phyloP scores from a whole-genome alignment of 2,888 invertebrate species.

The Antitype chi region DNA sequence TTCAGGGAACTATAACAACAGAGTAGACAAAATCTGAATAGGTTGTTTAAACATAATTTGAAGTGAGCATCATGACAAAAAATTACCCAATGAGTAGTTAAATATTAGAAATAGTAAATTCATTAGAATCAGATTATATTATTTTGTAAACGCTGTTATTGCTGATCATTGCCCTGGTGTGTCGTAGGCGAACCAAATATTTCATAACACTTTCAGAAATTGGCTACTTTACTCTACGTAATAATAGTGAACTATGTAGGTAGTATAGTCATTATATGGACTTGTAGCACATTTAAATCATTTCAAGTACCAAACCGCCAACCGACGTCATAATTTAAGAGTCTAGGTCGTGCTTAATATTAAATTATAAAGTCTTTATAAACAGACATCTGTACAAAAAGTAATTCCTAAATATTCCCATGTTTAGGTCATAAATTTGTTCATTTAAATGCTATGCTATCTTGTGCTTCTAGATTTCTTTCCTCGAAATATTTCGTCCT shows the following conservation, averaged over 20 bases:
- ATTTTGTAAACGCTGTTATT: background rate
- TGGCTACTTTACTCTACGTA: background rate
- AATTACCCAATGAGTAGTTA: background rate
- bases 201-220: background rate
- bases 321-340: background rate
- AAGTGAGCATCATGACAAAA: background rate
- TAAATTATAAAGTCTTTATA: conserved; percentile 1
- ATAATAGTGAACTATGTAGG: background rate
- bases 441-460: conserved; percentile 59
- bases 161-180: no score
- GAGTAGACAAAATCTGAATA: background rate
- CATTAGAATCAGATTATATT: background rate
- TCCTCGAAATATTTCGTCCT: conserved; percentile 83
- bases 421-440: background rate
- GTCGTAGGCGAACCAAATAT: background rate
- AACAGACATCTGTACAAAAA: conserved; percentile 7
- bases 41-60: background rate
- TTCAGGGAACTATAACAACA: background rate
- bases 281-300: background rate
- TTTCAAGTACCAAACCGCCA: background rate
- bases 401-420: conserved; percentile 2
- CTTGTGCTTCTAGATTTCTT: conserved; percentile 78
- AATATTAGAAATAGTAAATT: background rate
- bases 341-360: background rate
- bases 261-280: background rate